These are phyloP conservation scores for Conus betulinus DNA, from an alignment of 1,140 invertebrate genomes.

Conservation along the genomic window DNA sequence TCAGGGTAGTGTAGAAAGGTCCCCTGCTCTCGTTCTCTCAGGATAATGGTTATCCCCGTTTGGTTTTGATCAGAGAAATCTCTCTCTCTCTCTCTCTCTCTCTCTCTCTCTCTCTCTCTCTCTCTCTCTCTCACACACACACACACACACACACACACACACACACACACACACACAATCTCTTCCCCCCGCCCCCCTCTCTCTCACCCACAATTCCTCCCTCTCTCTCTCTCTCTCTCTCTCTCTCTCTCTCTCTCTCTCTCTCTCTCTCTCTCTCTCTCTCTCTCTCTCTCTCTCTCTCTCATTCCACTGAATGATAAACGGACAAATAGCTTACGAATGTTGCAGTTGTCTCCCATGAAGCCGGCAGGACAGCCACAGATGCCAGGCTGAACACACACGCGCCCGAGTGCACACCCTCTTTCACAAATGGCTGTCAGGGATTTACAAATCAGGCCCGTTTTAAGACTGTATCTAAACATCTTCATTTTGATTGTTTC, in stretches of 20 bases:
- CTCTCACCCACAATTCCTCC: neutral
- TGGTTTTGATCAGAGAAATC: too few species aligned
- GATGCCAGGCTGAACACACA: slow-evolving; percentile 34
- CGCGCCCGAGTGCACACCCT: slow-evolving; percentile 1
- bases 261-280: neutral
- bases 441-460: neutral
- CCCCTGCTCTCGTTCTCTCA: too few species aligned
- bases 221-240: neutral
- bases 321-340: slow-evolving; percentile 28
- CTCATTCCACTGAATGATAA: neutral
- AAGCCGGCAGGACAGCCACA: slow-evolving; percentile 41
- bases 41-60: too few species aligned
- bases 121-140: neutral
- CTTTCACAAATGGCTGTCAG: slow-evolving; percentile 41
- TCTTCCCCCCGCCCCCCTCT: neutral
- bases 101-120: too few species aligned
- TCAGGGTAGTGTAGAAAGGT: too few species aligned
- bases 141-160: neutral
- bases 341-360: slow-evolving; percentile 35
- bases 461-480: too few species aligned
- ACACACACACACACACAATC: neutral
- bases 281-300: neutral
- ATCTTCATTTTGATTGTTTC: too few species aligned
- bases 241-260: neutral
- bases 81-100: too few species aligned